These are phyloP conservation scores for Scaptomyza caliginosa DNA, from an alignment of 2,888 invertebrate species.

Conservation along the genomic window DNA sequence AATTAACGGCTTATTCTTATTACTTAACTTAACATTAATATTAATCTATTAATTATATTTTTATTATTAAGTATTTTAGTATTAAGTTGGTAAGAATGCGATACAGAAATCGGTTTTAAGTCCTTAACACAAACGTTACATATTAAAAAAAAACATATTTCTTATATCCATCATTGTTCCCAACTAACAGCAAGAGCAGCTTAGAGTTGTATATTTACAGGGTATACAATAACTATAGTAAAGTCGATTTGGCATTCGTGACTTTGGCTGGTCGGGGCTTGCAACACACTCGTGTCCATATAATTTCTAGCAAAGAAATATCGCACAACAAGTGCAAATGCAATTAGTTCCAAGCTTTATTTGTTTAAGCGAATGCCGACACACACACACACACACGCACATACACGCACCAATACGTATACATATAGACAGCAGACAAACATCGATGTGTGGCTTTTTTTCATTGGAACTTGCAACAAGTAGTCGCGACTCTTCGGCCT, in stretches of 20 bases:
- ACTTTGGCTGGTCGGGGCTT: conserved; percentile 43
- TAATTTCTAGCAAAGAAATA: conserved; percentile 74
- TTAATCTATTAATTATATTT: no score
- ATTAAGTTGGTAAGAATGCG: no score
- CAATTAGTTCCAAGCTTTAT: conserved; percentile 75
- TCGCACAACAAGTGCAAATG: conserved; percentile 78
- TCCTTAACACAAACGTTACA: no score
- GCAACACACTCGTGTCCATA: conserved; percentile 54
- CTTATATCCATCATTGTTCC: no score
- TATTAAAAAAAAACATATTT: no score
- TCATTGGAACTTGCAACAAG: conserved; percentile 47
- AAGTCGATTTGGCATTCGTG: conserved; percentile 52
- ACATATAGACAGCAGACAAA: background rate
- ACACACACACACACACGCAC: conserved; percentile 12
- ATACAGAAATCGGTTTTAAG: no score
- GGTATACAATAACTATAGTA: conserved; percentile 18
- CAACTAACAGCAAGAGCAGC: no score
- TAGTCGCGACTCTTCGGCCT: conserved; percentile 32
- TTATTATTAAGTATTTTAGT: no score
- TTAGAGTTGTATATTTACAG: no score
- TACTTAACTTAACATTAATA: no score
- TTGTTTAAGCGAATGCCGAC: conserved; percentile 75
- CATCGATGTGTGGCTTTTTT: conserved; percentile 25
- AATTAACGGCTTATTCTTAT: no score
- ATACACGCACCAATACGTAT: conserved; percentile 15